Conservation (phyloP, 2,888 invertebrate genomes). For the Lobophora halterata region DNA sequence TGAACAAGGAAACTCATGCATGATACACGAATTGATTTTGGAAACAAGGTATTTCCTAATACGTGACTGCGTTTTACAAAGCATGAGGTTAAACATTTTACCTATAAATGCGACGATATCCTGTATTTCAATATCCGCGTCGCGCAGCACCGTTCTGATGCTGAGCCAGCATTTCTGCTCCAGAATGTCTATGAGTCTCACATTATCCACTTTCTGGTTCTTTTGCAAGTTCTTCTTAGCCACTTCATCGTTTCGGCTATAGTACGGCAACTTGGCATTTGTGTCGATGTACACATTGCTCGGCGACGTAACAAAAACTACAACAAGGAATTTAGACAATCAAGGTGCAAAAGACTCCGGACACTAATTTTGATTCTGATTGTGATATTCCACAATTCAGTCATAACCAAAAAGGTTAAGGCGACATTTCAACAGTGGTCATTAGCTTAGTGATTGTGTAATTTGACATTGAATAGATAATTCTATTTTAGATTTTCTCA, state of each 20-base stretch:
- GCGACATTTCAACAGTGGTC: conserved; percentile 9
- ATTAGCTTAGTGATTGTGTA: conserved; percentile 12
- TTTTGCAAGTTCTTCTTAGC: conserved; percentile 35
- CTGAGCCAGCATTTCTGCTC: conserved; percentile 65
- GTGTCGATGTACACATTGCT: conserved; percentile 78
- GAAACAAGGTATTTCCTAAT: conserved; percentile 21
- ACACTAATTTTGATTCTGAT: conserved; percentile 13
- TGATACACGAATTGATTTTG: conserved; percentile 10
- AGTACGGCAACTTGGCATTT: conserved; percentile 63
- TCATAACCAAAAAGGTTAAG: conserved; percentile 23
- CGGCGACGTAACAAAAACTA: conserved; percentile 80
- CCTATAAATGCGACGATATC: conserved; percentile 75
- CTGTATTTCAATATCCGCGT: conserved; percentile 74
- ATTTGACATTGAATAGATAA: conserved; percentile 13
- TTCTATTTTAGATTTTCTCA: conserved; percentile 2
- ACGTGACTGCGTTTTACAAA: conserved; percentile 9
- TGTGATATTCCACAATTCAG: conserved; percentile 14
- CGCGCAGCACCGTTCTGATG: conserved; percentile 62
- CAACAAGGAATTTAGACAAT: conserved; percentile 41
- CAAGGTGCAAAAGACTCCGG: conserved; percentile 39
- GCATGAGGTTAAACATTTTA: conserved; percentile 41
- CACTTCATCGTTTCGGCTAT: conserved; percentile 70
- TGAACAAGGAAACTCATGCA: conserved; percentile 10
- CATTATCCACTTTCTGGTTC: conserved; percentile 36
- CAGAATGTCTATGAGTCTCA: conserved; percentile 57